phyloP scores from a whole-genome alignment of 2,888 invertebrate species.

The Lampropteryx suffumata region DNA sequence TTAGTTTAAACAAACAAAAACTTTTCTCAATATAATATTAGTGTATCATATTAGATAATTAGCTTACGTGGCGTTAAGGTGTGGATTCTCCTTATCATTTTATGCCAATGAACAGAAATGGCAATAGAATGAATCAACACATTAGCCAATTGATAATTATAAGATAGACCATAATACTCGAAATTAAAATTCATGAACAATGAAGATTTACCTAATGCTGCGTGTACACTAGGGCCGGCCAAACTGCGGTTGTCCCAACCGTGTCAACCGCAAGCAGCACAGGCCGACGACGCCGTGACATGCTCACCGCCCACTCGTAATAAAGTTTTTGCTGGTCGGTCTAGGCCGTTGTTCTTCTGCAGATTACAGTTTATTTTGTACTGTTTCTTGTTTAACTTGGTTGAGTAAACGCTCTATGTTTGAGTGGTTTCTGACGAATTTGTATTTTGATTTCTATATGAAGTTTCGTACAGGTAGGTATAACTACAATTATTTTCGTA shows the following conservation, averaged over 20 bases:
- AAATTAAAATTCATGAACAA: constrained; percentile 9
- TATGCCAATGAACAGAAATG: too few relatives aligned
- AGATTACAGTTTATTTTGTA: constrained; percentile 38
- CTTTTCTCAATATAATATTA: too few relatives aligned
- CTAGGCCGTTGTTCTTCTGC: constrained; percentile 42
- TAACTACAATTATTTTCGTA: too few relatives aligned
- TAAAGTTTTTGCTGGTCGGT: constrained; percentile 52
- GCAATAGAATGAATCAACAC: too few relatives aligned
- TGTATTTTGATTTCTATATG: too few relatives aligned
- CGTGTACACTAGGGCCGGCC: constrained; percentile 31
- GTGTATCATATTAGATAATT: too few relatives aligned
- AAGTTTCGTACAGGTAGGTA: too few relatives aligned
- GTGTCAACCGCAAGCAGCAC: constrained; percentile 40
- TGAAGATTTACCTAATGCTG: constrained; percentile 38
- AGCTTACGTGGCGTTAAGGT: too few relatives aligned
- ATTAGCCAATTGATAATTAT: too few relatives aligned
- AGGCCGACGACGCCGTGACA: constrained; percentile 38
- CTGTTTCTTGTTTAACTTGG: constrained; percentile 32
- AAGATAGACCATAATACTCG: not conserved
- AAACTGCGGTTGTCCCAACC: constrained; percentile 16
- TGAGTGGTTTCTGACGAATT: not conserved
- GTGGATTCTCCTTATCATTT: too few relatives aligned
- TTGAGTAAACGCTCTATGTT: constrained; percentile 11
- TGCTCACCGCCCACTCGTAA: constrained; percentile 52
- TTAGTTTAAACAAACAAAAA: too few relatives aligned